Percentiles rank a stretch among this genome's conserved stretches.
Evolutionary conservation across 2,797 vertebrate species (phyloP).

Genomic region (Spheniscus humboldti): DNA sequence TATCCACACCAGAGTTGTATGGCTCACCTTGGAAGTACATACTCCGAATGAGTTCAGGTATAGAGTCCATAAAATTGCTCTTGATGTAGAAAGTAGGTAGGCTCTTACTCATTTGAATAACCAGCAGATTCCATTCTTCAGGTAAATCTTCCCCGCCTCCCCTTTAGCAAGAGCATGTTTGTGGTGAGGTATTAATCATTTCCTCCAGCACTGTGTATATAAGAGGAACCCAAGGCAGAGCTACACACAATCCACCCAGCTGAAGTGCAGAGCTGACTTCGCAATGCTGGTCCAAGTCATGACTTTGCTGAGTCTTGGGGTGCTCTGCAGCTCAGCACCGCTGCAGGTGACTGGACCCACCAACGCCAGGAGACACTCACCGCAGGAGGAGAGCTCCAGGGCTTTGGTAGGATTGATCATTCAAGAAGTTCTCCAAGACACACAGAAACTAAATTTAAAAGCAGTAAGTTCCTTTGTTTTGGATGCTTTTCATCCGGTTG

Average conservation of each 20-base stretch:
- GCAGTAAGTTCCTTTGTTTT: constrained; percentile 3
- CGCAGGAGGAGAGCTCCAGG: rapidly evolving
- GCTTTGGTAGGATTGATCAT: neutral
- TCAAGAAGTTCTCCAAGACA: neutral
- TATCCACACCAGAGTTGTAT: neutral
- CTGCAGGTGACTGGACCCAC: rapidly evolving
- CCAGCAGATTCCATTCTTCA: constrained; percentile 73
- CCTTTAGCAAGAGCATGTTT: constrained; percentile 58
- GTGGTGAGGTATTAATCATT: constrained; percentile 81
- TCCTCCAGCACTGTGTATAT: constrained; percentile 73
- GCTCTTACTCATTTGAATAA: constrained; percentile 56
- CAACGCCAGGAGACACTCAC: rapidly evolving
- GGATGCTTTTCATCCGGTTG: neutral
- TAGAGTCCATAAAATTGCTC: neutral
- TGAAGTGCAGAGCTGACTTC: neutral
- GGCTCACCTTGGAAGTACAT: neutral
- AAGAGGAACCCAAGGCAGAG: constrained; percentile 49
- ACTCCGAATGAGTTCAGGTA: neutral
- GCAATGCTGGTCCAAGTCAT: constrained; percentile 20
- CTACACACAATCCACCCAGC: neutral
- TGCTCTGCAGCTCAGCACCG: neutral
- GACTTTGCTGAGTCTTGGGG: constrained; percentile 3
- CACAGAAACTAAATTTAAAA: neutral
- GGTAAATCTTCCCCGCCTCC: constrained; percentile 70
- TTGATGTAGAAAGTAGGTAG: neutral